Evolutionary conservation across 2,888 invertebrate genomes (phyloP).

Genomic region (Perizoma flavofasciatum): DNA sequence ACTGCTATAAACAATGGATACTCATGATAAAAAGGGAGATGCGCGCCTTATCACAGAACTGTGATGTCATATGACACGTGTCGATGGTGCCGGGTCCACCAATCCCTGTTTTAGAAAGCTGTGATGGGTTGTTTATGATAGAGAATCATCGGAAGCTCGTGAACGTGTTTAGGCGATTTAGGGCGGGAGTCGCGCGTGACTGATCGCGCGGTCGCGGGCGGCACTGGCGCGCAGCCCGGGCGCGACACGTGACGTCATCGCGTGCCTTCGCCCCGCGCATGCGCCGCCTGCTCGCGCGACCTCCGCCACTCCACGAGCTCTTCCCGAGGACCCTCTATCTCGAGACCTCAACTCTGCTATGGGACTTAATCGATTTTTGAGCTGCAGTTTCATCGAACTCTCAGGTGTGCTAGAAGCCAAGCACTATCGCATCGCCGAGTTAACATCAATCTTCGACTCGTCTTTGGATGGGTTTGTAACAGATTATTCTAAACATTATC

Average conservation of each 20-base stretch:
- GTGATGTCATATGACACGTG: conserved; percentile 53
- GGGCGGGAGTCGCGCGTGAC: conserved; percentile 75
- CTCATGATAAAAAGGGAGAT: conserved; percentile 49
- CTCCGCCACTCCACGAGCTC: conserved; percentile 69
- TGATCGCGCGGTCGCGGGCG: conserved; percentile 76
- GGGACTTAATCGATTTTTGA: conserved; percentile 82
- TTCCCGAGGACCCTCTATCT: conserved; percentile 77
- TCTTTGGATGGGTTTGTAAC: conserved; percentile 35
- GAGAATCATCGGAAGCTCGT: conserved; percentile 74
- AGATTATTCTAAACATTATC: conserved; percentile 34
- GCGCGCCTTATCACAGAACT: conserved; percentile 42
- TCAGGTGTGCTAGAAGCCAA: conserved; percentile 55
- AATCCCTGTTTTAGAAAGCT: conserved; percentile 38
- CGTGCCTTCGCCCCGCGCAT: conserved; percentile 72
- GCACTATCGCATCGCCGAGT: conserved; percentile 12
- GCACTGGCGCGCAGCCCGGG: conserved; percentile 77
- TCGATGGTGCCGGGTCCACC: conserved; percentile 29
- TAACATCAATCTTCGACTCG: conserved; percentile 15
- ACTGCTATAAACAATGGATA: conserved; percentile 46
- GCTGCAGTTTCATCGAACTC: conserved; percentile 75
- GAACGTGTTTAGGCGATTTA: conserved; percentile 63
- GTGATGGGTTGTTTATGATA: conserved; percentile 57
- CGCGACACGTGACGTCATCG: conserved; percentile 77
- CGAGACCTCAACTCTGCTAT: conserved; percentile 80
- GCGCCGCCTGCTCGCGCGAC: conserved; percentile 51